Percentiles rank a stretch among this genome's conserved stretches.
phyloP scores from a whole-genome alignment of 2,797 vertebrate genomes.

The Sphaeramia orbicularis region DNA sequence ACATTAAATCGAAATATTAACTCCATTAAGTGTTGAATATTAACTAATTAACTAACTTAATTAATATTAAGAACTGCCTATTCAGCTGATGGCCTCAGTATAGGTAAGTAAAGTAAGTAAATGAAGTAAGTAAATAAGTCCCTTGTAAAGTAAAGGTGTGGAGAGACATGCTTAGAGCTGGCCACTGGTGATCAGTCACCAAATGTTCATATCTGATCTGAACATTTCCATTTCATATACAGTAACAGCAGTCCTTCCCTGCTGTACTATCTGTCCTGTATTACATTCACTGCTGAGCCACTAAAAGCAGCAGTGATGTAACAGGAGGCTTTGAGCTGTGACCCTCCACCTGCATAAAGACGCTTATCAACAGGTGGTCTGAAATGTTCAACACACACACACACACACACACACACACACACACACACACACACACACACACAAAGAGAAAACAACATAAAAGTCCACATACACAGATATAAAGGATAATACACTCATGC shows the following conservation, averaged over 20 bases:
- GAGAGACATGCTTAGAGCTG: too few species aligned
- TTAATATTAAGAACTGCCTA: too few species aligned
- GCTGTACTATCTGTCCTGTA: conserved; percentile 16
- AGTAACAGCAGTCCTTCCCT: conserved; percentile 11
- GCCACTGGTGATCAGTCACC: too few species aligned
- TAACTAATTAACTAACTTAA: too few species aligned
- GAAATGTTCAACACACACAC: conserved; percentile 28
- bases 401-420: conserved; percentile 21
- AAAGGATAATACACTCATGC: conserved; percentile 18
- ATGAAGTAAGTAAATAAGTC: too few species aligned
- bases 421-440: conserved; percentile 17
- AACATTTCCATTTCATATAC: background rate
- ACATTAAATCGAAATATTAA: too few species aligned
- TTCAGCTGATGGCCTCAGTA: too few species aligned
- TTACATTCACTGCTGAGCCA: conserved; percentile 43
- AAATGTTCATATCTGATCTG: too few species aligned
- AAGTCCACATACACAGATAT: conserved; percentile 28
- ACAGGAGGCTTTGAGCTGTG: conserved; percentile 36
- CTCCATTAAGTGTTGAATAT: too few species aligned
- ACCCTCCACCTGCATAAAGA: conserved; percentile 55
- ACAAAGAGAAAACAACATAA: conserved; percentile 14
- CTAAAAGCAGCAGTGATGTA: conserved; percentile 57
- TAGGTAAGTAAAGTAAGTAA: too few species aligned
- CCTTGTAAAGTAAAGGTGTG: too few species aligned
- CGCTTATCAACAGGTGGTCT: conserved; percentile 45